Percentiles rank a stretch among this genome's conserved stretches.
Conservation (phyloP, 1,140 invertebrate species). For the Nebria ingens region DNA sequence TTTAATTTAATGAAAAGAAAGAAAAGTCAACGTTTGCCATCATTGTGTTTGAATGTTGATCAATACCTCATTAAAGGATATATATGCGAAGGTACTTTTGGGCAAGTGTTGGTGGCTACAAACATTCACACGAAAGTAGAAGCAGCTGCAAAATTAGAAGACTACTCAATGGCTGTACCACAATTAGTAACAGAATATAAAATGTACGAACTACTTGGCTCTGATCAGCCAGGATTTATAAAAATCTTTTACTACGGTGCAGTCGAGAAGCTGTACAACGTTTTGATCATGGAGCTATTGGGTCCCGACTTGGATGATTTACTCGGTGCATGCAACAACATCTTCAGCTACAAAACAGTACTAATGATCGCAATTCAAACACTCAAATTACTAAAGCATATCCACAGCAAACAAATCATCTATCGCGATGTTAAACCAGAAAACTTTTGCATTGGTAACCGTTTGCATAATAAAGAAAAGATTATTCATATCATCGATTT, state of each 20-base stretch:
- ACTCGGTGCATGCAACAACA: slow-evolving; percentile 59
- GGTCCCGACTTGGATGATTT: slow-evolving; percentile 66
- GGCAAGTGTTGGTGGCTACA: neutral
- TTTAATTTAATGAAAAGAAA: neutral
- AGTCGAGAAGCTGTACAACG: slow-evolving; percentile 69
- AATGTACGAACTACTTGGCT: neutral
- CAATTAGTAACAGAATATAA: neutral
- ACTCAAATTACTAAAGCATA: neutral
- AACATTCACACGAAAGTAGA: neutral
- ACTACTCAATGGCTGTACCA: neutral
- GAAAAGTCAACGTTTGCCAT: no score
- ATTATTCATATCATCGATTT: slow-evolving; percentile 65
- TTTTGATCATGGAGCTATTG: slow-evolving; percentile 57
- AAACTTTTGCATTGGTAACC: slow-evolving; percentile 61
- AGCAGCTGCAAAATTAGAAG: slow-evolving; percentile 1
- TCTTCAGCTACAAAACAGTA: slow-evolving; percentile 65
- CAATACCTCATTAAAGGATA: neutral
- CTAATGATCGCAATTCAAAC: slow-evolving; percentile 60
- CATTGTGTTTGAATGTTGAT: neutral
- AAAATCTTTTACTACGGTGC: slow-evolving; percentile 75
- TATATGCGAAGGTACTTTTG: neutral
- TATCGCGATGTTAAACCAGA: slow-evolving; percentile 67
- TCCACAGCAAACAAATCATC: slow-evolving; percentile 39
- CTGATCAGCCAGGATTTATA: neutral
- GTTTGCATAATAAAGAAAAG: slow-evolving; percentile 55